Evolutionary conservation across 2,888 invertebrate species (phyloP).

Genomic region (Noctua comes): DNA sequence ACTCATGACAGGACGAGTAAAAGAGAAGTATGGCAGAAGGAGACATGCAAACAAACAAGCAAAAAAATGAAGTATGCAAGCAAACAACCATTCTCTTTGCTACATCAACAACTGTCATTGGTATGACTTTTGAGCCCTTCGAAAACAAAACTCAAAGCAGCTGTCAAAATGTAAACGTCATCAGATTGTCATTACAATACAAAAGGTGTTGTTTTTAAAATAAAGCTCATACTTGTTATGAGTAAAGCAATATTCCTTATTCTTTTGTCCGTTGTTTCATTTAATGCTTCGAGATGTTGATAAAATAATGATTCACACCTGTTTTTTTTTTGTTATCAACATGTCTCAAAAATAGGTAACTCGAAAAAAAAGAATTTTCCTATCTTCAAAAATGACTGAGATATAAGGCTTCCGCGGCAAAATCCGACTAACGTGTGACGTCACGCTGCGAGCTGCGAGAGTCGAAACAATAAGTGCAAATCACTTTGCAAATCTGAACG

Average conservation of each 20-base stretch:
- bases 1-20: too few species aligned
- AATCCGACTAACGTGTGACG: too few species aligned
- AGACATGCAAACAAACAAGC: too few species aligned
- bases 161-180: conserved; percentile 23
- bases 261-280: neutral
- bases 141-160: conserved; percentile 13
- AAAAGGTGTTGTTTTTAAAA: conserved; percentile 24
- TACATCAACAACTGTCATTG: conserved; percentile 4
- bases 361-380: too few species aligned
- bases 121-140: neutral
- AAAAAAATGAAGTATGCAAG: neutral
- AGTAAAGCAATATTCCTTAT: neutral
- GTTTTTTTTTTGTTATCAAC: too few species aligned
- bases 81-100: neutral
- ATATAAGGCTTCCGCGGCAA: too few species aligned
- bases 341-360: too few species aligned
- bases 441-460: too few species aligned
- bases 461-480: too few species aligned
- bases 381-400: too few species aligned
- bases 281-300: conserved; percentile 3
- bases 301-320: neutral
- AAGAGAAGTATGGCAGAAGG: too few species aligned
- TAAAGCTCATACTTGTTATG: neutral
- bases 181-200: neutral
- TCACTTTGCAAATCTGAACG: too few species aligned